Base-by-base conservation (phyloP, 2,888 invertebrate species). In the Stictocephala bisonia region DNA sequence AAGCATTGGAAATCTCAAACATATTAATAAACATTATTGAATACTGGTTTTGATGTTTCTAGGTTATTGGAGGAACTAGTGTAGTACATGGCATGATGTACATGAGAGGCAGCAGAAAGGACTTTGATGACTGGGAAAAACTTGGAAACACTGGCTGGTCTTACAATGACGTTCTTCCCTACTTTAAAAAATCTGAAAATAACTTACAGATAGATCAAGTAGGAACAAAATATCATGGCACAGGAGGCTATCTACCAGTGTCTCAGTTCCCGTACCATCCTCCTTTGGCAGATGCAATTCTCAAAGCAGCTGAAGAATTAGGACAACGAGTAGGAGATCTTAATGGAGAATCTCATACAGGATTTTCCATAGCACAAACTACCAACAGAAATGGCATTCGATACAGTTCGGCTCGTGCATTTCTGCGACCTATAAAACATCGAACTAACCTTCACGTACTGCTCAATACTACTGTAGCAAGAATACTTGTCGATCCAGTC, bases 361-460 rank as follows among this genome's bases (percentile, higher is more conserved):
- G 79, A 0, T 77, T 79, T 50, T 67, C 72, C n/a, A 72, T 48
- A 11, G 74, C 75, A 0, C 79, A 79, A 64, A 72, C 72, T 6
- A 76, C 77, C 0, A 71, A 73, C 15, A 48, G 58, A n/a, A 66
- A 74, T 2, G 79, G 78, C 15, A 73, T 68, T 41, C 72, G 79
- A 56, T 68, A 60, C 29, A 78, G 76, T 71, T 75, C 78, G 2
- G 76, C 76, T n/a, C 75, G 72, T 2, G 78, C 79, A 0, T 79
- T 78, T 67, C 75, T 79, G 26, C 56, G 74, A 22, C 79, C 79
- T 7, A 66, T 74, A 0, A 74, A 74, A 51, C 22, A 71, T 13
- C 60, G 78, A 24, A 80, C 81, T 1, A 90, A 90, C 81, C 83
- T 90, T 26, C 88, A 88, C 75, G 85, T 90, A 11, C 84, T 87